These are phyloP conservation scores for Anableps anableps DNA, from an alignment of 2,797 vertebrate genomes.

Conservation along the genomic window DNA sequence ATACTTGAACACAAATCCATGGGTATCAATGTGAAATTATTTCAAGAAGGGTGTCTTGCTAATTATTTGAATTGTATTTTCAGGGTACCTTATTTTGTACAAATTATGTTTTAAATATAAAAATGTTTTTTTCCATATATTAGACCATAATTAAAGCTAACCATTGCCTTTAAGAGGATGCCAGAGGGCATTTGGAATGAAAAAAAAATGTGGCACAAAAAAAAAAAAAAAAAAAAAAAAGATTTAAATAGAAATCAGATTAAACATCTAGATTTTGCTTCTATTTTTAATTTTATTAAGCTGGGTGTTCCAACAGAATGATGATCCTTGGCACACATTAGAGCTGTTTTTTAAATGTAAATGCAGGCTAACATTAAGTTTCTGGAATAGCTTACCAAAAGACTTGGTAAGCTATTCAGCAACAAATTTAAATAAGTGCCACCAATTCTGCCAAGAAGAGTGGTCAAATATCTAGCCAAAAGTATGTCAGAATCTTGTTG, in stretches of 20 bases:
- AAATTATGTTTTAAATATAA: not conserved
- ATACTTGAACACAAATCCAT: conserved; percentile 28
- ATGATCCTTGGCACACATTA: not conserved
- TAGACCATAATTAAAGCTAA: not conserved
- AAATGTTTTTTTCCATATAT: not conserved
- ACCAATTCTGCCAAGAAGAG: not conserved
- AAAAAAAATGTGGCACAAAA: not conserved
- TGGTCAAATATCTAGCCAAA: not conserved
- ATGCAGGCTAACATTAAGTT: not conserved
- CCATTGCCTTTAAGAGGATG: not conserved
- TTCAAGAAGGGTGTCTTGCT: conserved; percentile 11
- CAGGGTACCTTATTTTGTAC: not conserved
- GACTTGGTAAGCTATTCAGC: no score
- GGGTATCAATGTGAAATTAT: conserved; percentile 36
- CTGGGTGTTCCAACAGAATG: not conserved
- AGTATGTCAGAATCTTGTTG: not conserved
- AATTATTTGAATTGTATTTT: conserved; percentile 28
- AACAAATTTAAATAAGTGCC: not conserved
- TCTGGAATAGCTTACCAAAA: not conserved
- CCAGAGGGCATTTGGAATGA: not conserved
- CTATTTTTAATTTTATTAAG: not conserved
- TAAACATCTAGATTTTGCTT: not conserved
- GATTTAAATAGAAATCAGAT: not conserved
- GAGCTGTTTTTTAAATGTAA: not conserved
- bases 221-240: no score